phyloP scores from a whole-genome alignment of 2,888 invertebrate genomes.

The Aphodius granarius region DNA sequence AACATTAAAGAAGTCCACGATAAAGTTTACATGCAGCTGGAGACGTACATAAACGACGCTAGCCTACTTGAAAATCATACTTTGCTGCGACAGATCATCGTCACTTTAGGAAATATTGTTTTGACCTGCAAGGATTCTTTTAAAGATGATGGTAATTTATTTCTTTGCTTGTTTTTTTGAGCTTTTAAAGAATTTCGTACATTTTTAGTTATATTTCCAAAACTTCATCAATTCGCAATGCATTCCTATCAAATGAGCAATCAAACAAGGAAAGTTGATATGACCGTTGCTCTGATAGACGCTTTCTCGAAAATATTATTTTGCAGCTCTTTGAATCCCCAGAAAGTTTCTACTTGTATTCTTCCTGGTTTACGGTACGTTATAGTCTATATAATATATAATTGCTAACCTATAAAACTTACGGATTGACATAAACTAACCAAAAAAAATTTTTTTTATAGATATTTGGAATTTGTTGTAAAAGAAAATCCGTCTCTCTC shows the following conservation, averaged over 20 bases:
- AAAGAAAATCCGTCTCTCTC: slow-evolving; percentile 53
- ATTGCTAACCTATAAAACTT: background rate
- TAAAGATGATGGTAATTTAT: slow-evolving; percentile 62
- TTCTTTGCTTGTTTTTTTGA: background rate
- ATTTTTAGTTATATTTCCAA: slow-evolving; percentile 63
- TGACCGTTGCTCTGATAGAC: slow-evolving; percentile 64
- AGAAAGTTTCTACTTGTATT: slow-evolving; percentile 54
- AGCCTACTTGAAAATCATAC: slow-evolving; percentile 51
- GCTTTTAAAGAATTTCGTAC: background rate
- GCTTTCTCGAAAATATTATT: slow-evolving; percentile 62
- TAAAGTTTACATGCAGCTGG: slow-evolving; percentile 59
- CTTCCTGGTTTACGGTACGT: slow-evolving; percentile 57
- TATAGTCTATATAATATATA: background rate
- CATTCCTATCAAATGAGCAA: slow-evolving; percentile 59
- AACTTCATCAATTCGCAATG: slow-evolving; percentile 60
- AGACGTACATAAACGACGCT: slow-evolving; percentile 52
- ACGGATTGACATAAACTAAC: background rate
- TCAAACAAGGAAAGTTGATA: slow-evolving; percentile 60
- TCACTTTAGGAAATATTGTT: slow-evolving; percentile 63
- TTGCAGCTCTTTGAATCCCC: slow-evolving; percentile 57
- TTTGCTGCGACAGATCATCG: slow-evolving; percentile 61
- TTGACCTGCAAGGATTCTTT: slow-evolving; percentile 62
- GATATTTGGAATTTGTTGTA: slow-evolving; percentile 56
- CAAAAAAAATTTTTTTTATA: slow-evolving; percentile 30
- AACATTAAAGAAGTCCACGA: slow-evolving; percentile 57